Conservation (phyloP, 2,113 vertebrate genomes). For the Notiomystis cincta region DNA sequence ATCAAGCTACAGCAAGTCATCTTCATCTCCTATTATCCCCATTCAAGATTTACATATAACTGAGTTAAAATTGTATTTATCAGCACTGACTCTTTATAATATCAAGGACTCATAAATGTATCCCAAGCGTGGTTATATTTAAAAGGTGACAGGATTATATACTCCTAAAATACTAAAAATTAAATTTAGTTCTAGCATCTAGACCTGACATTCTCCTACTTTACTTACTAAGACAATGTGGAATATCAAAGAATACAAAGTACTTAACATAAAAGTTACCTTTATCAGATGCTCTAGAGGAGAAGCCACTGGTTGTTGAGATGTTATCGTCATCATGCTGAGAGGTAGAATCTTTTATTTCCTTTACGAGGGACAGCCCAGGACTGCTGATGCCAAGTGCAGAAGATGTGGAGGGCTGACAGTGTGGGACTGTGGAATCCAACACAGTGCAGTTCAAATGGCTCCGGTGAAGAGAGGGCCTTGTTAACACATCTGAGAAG, state of each 20-base stretch:
- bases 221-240: background rate
- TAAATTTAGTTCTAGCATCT: background rate
- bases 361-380: conserved; percentile 88
- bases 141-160: background rate
- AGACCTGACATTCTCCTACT: background rate
- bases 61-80: background rate
- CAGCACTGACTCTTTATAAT: background rate
- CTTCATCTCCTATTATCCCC: background rate
- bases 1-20: background rate
- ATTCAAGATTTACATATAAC: background rate
- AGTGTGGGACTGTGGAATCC: conserved; percentile 80
- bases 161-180: background rate
- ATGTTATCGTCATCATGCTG: conserved; percentile 99
- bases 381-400: conserved; percentile 83
- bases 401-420: conserved; percentile 90
- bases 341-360: conserved; percentile 97
- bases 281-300: conserved; percentile 97
- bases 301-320: conserved; percentile 98
- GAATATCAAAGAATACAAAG: background rate
- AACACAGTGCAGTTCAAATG: conserved; percentile 84
- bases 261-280: conserved; percentile 70
- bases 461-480: conserved; percentile 91
- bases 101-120: background rate
- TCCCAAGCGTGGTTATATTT: background rate
- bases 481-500: conserved; percentile 86